Percentiles rank a stretch among this genome's conserved stretches.
phyloP scores from a whole-genome alignment of 2,888 invertebrate genomes.

The Lasioglossum marginatum region DNA sequence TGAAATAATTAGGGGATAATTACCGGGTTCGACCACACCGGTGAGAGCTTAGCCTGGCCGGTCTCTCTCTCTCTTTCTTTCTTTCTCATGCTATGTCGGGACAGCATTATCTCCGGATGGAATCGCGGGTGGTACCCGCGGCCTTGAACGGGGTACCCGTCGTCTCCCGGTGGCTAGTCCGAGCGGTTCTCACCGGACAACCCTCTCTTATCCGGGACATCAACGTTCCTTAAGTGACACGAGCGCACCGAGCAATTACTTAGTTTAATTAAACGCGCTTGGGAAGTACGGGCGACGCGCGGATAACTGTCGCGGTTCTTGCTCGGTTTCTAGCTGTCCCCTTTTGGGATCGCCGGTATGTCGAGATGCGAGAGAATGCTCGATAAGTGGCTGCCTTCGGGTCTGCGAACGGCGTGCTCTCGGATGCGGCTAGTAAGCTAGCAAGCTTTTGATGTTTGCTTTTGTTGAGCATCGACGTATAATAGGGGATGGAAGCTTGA shows the following conservation, averaged over 20 bases:
- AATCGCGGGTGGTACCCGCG: constrained; percentile 2
- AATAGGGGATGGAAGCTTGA: not conserved
- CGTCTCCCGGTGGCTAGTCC: not conserved
- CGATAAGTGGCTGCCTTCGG: not conserved
- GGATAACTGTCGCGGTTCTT: constrained; percentile 8
- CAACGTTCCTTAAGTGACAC: not conserved
- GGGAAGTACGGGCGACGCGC: not conserved
- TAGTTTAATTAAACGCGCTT: not conserved
- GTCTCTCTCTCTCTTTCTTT: not conserved
- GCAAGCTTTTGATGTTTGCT: not conserved
- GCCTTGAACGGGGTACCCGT: not conserved
- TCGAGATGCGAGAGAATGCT: not conserved
- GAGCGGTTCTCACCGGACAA: constrained; percentile 13
- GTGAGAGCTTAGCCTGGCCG: not conserved
- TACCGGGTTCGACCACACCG: not conserved
- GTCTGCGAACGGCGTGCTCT: not conserved
- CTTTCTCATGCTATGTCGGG: not conserved
- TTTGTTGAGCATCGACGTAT: not conserved
- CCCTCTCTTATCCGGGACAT: not conserved
- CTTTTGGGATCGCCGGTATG: not conserved
- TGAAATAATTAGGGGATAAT: constrained; percentile 16
- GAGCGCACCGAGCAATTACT: constrained; percentile 9
- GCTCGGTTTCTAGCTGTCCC: not conserved
- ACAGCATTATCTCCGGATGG: not conserved
- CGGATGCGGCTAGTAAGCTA: not conserved